These are phyloP conservation scores for Dendrocopos noguchii DNA, from an alignment of 2,113 vertebrate genomes.

Conservation along the genomic window DNA sequence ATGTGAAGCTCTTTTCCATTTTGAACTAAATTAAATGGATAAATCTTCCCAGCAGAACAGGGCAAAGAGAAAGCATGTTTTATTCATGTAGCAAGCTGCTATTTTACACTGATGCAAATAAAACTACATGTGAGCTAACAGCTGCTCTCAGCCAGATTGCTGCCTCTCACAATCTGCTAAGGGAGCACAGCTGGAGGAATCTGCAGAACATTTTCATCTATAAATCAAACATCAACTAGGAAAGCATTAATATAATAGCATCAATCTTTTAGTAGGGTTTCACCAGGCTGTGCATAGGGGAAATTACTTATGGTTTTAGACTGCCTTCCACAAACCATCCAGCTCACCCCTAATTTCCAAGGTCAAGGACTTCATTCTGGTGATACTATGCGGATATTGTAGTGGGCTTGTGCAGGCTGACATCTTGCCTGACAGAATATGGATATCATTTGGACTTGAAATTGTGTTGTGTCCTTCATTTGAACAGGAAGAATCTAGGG, in stretches of 20 bases:
- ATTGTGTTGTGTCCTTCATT: no score
- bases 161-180: slow-evolving; percentile 15
- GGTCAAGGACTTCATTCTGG: background rate
- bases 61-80: slow-evolving; percentile 57
- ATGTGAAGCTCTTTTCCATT: background rate
- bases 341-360: background rate
- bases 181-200: slow-evolving; percentile 73
- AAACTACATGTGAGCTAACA: slow-evolving; percentile 68
- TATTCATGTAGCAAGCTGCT: slow-evolving; percentile 73
- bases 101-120: slow-evolving; percentile 70
- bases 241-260: slow-evolving; percentile 13
- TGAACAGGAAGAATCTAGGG: no score
- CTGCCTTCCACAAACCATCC: background rate
- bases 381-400: no score
- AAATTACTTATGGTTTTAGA: background rate
- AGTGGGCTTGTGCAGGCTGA: no score
- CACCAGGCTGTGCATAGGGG: background rate
- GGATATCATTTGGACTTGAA: no score
- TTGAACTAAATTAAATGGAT: slow-evolving; percentile 47
- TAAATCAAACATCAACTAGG: slow-evolving; percentile 71
- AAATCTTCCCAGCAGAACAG: slow-evolving; percentile 12
- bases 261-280: background rate
- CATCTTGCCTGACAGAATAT: no score
- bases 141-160: slow-evolving; percentile 71
- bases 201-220: slow-evolving; percentile 42